Evolutionary conservation across 2,113 vertebrate genomes (phyloP), one percentile per base, ranked within the genome.

Genomic region (Zosterops lateralis): DNA sequence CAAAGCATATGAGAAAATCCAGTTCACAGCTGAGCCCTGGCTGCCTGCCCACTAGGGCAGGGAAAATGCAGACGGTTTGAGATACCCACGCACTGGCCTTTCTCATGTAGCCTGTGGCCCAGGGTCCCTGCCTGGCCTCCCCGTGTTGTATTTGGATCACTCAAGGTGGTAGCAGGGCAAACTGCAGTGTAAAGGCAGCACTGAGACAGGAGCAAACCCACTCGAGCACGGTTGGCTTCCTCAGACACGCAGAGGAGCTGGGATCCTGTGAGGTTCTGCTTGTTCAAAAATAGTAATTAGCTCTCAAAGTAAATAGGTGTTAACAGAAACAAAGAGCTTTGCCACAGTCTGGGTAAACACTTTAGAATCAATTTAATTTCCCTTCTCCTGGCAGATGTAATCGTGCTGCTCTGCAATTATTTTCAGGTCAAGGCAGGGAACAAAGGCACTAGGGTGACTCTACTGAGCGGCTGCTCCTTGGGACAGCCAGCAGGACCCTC

Each of bases 21-120:
- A 94, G 94, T 74, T 96, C 80, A 86, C 93, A 97, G 96, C 83
- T 87, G 83, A 96, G 87, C 57, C 40, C 89, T 96, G 94, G 96
- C 92, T 88, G 79, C 53, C 70, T 92, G 96, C 96, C 95, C 83
- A 96, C 76, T 96, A 89, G 94, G 94, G 89, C 95, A 97, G 82
- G 76, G 76, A 88, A 95, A 95, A 94, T 36, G 87, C 90, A 89
- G 68, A 91, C 72, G 84, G 92, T 56, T 67, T 13, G 62, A 79
- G 83, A 88, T 77, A 60, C 85, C 82, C 85, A 88, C 8, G 1
- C 18, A 61, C 50, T 65, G 56, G 74, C 17, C 8, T 90, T 92
- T 65, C 85, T 64, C 56, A 79, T 15, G 10, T 3, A 42, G 74
- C n/a, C 71, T 6, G 19, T 32, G 56, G 62, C 65, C 53, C 61